Conservation (phyloP, 1,140 invertebrate genomes). For the Drosophila navojoa region DNA sequence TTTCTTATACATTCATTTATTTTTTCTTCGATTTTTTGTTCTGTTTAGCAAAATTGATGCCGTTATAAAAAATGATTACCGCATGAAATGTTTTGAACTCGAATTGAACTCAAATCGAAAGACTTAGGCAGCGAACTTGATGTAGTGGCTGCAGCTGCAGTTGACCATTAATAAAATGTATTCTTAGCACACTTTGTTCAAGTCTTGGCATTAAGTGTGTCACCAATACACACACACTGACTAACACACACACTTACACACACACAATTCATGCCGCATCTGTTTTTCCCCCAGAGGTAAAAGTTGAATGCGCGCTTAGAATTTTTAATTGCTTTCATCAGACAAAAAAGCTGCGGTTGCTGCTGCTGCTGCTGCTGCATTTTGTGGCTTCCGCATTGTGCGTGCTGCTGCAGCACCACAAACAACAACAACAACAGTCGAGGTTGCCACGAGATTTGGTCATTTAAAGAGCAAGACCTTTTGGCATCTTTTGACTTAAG, state of each 20-base stretch:
- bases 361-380: conserved; percentile 19
- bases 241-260: conserved; percentile 1
- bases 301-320: conserved; percentile 70
- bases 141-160: conserved; percentile 11
- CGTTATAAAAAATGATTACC: conserved; percentile 76
- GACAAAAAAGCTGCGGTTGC: conserved; percentile 8
- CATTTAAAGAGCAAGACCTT: conserved; percentile 46
- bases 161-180: conserved; percentile 6
- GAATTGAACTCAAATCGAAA: conserved; percentile 43
- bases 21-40: conserved; percentile 21
- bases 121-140: conserved; percentile 76
- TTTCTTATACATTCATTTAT: conserved; percentile 11
- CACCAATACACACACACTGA: conserved; percentile 12
- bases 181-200: conserved; percentile 17
- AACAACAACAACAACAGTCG: conserved; percentile 14
- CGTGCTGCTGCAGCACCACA: conserved; percentile 42
- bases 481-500: conserved; percentile 33
- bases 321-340: conserved; percentile 77
- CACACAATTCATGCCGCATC: not conserved
- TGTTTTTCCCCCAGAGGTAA: conserved; percentile 43
- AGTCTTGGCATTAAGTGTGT: conserved; percentile 31
- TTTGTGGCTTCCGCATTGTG: conserved; percentile 74
- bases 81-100: conserved; percentile 10
- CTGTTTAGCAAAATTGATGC: conserved; percentile 58
- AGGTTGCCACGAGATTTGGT: conserved; percentile 7